A percentile compares a stretch with the other conserved stretches of the same genome.
Evolutionary conservation across 2,888 invertebrate species (phyloP).

Genomic region (Molanna angustata): DNA sequence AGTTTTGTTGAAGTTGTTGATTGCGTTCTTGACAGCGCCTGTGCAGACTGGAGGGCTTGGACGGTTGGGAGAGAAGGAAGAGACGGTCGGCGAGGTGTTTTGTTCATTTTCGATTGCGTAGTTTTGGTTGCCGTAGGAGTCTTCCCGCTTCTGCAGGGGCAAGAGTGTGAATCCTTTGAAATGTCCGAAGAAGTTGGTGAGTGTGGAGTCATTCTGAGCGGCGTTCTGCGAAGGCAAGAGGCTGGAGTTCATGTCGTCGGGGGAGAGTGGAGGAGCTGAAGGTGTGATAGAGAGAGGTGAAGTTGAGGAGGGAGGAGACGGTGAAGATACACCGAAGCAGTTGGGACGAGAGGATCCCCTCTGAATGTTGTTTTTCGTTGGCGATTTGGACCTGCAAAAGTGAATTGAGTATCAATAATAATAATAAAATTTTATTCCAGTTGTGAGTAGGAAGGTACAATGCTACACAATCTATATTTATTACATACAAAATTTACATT

Average conservation of each 20-base stretch:
- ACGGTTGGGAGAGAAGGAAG: conserved; percentile 26
- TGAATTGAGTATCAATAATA: background rate
- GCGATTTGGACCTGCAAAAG: conserved; percentile 38
- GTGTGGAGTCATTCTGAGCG: conserved; percentile 46
- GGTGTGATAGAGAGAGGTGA: conserved; percentile 42
- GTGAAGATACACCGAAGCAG: conserved; percentile 46
- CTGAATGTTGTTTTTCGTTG: conserved; percentile 49
- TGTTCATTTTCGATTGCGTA: conserved; percentile 25
- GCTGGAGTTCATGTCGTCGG: conserved; percentile 71
- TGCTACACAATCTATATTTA: no score
- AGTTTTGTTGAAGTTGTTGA: conserved; percentile 16
- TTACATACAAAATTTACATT: no score
- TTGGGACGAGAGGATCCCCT: conserved; percentile 49
- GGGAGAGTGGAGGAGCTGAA: conserved; percentile 43
- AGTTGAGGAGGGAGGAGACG: conserved; percentile 42
- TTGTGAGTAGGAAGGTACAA: no score
- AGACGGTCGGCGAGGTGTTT: conserved; percentile 33
- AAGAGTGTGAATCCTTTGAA: conserved; percentile 82
- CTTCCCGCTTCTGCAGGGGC: conserved; percentile 54
- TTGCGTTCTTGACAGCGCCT: conserved; percentile 21
- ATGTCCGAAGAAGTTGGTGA: conserved; percentile 74
- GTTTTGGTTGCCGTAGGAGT: conserved; percentile 32
- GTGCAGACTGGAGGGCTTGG: conserved; percentile 11
- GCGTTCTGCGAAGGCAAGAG: conserved; percentile 55
- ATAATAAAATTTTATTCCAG: no score